Conservation (phyloP, 2,888 invertebrate species). For the Lamproptera curius region DNA sequence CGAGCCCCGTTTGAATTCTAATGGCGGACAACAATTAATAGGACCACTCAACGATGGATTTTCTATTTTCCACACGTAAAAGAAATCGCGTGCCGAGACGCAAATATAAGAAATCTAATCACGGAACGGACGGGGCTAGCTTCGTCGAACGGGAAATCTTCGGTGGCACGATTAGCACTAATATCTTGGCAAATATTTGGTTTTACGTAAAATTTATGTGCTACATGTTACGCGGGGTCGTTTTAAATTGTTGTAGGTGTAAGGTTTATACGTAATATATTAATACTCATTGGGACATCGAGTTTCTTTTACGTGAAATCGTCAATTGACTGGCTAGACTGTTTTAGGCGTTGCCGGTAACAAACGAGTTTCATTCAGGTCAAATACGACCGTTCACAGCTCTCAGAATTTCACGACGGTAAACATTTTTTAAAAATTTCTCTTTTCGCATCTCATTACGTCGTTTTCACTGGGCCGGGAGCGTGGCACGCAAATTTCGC, state of each 20-base stretch:
- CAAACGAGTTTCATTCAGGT: conserved; percentile 70
- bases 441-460: conserved; percentile 75
- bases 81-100: conserved; percentile 67
- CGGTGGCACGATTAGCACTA: neutral
- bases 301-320: conserved; percentile 38
- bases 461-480: conserved; percentile 70
- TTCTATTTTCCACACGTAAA: conserved; percentile 78
- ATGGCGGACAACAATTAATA: conserved; percentile 70
- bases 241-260: too few relatives aligned
- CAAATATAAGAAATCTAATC: conserved; percentile 67
- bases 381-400: conserved; percentile 63
- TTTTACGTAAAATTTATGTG: neutral
- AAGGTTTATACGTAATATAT: too few relatives aligned
- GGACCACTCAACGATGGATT: conserved; percentile 75
- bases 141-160: conserved; percentile 13
- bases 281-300: too few relatives aligned
- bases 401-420: conserved; percentile 68
- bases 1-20: conserved; percentile 67
- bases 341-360: conserved; percentile 44
- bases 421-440: conserved; percentile 71
- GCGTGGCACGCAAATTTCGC: conserved; percentile 59
- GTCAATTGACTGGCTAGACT: conserved; percentile 34
- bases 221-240: neutral
- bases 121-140: conserved; percentile 26
- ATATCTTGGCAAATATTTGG: conserved; percentile 14